Conservation (phyloP, 2,797 vertebrate genomes). For the Labeo calbasu region DNA sequence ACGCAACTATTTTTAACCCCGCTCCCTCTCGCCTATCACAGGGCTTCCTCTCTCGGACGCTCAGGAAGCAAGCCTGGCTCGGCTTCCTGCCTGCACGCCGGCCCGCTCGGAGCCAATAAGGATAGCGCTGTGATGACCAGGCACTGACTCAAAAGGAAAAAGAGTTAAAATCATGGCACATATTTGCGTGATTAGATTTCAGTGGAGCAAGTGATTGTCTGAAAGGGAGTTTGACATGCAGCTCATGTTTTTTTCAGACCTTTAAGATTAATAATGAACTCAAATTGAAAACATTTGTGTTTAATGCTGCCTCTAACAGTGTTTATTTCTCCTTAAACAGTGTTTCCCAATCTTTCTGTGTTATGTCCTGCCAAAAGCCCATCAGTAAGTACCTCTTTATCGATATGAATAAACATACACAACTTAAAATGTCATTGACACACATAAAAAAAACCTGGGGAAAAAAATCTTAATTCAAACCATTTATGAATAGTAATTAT, state of each 20-base stretch:
- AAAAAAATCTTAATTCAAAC: no score
- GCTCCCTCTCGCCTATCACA: slow-evolving; percentile 89
- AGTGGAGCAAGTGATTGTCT: slow-evolving; percentile 64
- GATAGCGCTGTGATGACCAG: slow-evolving; percentile 72
- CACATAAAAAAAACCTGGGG: no score
- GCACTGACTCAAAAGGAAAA: slow-evolving; percentile 58
- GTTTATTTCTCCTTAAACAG: not conserved
- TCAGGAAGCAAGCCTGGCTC: slow-evolving; percentile 91
- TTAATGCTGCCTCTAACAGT: not conserved
- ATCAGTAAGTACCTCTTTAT: not conserved
- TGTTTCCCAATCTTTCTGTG: not conserved
- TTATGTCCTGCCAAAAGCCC: not conserved
- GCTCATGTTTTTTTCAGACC: not conserved
- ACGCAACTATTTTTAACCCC: slow-evolving; percentile 92
- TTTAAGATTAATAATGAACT: slow-evolving; percentile 5
- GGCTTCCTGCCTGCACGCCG: slow-evolving; percentile 83
- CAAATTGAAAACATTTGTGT: slow-evolving; percentile 6
- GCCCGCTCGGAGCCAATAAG: slow-evolving; percentile 79
- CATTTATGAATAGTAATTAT: not conserved
- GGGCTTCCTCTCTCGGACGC: slow-evolving; percentile 87
- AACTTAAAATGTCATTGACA: no score
- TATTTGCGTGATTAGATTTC: slow-evolving; percentile 57
- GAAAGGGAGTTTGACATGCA: slow-evolving; percentile 50
- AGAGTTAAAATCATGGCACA: slow-evolving; percentile 47
- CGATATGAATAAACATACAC: not conserved